phyloP scores from a whole-genome alignment of 2,888 invertebrate species.

The Chloromyia formosa region DNA sequence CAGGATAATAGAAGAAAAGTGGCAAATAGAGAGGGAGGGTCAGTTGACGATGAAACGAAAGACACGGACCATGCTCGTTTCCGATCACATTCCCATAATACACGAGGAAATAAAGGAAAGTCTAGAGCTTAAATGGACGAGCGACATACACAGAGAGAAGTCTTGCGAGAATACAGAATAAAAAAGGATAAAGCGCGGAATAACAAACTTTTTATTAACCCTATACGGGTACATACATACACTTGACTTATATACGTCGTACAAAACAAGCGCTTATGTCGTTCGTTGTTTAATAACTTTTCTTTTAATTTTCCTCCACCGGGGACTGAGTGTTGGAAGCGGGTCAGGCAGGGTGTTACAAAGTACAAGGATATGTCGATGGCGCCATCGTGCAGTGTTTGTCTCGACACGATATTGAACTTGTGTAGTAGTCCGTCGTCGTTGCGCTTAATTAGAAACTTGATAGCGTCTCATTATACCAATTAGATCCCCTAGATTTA shows the following conservation, averaged over 20 bases:
- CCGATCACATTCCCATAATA: slow-evolving; percentile 37
- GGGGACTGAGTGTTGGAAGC: background rate
- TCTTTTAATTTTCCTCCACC: slow-evolving; percentile 6
- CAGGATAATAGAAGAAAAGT: slow-evolving; percentile 24
- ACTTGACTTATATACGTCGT: no score
- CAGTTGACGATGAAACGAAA: background rate
- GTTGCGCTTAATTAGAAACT: slow-evolving; percentile 38
- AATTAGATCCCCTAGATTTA: slow-evolving; percentile 34
- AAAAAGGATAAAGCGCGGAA: slow-evolving; percentile 4
- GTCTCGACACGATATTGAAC: no score
- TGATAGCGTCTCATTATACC: slow-evolving; percentile 39
- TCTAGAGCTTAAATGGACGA: no score
- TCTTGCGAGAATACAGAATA: background rate
- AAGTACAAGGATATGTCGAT: no score
- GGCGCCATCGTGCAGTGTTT: no score
- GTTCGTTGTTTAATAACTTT: slow-evolving; percentile 17
- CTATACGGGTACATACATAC: background rate
- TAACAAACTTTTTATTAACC: slow-evolving; percentile 28
- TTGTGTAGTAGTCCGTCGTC: background rate
- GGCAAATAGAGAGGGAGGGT: background rate
- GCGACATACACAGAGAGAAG: no score
- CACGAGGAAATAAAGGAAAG: slow-evolving; percentile 28
- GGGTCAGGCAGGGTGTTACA: background rate
- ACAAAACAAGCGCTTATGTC: slow-evolving; percentile 6
- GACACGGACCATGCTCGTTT: slow-evolving; percentile 21